Evolutionary conservation across 2,113 vertebrate species (phyloP).

Genomic region (Epinephelus cyanopodus): DNA sequence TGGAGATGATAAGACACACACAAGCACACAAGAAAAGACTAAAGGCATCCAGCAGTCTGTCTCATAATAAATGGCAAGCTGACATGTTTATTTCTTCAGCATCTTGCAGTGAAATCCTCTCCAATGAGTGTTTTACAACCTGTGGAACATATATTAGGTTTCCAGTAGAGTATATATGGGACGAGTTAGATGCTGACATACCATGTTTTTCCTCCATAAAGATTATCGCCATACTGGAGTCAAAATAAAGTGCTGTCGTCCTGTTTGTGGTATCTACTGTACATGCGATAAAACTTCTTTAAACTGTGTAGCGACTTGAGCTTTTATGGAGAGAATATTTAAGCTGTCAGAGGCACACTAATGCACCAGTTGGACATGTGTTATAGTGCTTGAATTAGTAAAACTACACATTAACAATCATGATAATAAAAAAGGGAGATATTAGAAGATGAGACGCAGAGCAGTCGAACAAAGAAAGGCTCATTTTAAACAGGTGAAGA

Average conservation of each 20-base stretch:
- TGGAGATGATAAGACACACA: constrained; percentile 3
- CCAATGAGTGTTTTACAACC: neutral
- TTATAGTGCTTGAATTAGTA: neutral
- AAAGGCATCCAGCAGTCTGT: constrained; percentile 4
- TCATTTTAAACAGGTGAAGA: too few relatives aligned
- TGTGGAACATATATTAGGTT: neutral
- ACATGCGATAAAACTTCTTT: neutral
- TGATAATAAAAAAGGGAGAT: neutral
- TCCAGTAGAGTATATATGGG: neutral
- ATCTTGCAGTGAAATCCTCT: neutral
- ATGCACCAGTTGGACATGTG: neutral
- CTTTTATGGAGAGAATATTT: neutral
- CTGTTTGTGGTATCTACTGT: constrained; percentile 8
- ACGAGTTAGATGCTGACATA: neutral
- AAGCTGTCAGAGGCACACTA: neutral
- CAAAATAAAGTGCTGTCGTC: constrained; percentile 9
- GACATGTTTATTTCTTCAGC: constrained; percentile 45
- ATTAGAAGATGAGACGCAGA: too few relatives aligned
- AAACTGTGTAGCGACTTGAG: neutral
- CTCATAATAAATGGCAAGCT: constrained; percentile 20
- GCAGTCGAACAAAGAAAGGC: too few relatives aligned
- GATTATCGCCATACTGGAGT: neutral
- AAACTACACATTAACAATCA: neutral
- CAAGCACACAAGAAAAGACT: neutral
- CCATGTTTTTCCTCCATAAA: neutral